Base-by-base conservation (phyloP, 2,797 vertebrate species). In the Halcyon badia region DNA sequence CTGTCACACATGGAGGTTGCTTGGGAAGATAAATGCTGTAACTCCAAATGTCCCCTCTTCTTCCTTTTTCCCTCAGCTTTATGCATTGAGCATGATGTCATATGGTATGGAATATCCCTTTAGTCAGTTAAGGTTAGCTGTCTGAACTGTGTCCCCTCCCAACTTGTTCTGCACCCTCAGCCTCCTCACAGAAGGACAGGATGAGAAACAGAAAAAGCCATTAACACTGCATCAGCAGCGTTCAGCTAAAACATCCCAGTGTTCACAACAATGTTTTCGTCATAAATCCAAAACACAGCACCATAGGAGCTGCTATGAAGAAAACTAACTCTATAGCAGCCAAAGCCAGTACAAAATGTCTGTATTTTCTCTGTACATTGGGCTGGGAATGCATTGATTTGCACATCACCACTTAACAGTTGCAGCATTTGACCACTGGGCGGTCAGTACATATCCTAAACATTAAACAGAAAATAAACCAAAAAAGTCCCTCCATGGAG, bases 1-100 rank as follows among this genome's bases (percentile, higher is more conserved):
- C 28, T 16, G 11, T 70, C 31, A 42, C 0, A 1, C 0, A 2
- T 64, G 58, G 58, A 5, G 0, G 35, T 51, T 17, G 19, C 44
- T 76, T 76, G 28, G 57, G 21, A 49, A 49, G 44, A 61, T 17
- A 51, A 77, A 39, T 14, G 10, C 28, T 20, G 6, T 61, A 17
- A 76, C 26, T 77, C 13, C 7, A 26, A n/a, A 62, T 10, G 10
- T n/a, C 21, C 28, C 12, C 28, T 30, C 75, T 51, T 77, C 35
- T 28, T 51, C 31, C 58, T 62, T 41, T 15, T 39, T n/a, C 22
- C 58, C 30, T 11, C 68, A 35, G 16, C 16, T 83, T 69, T 86
- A 46, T 75, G 60, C 14, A 35, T 35, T 73, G 30, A 60, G n/a
- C 19, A 20, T 54, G 51, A 14, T 21, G 16, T 14, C 51, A 56